Conservation (phyloP, 37 sponge, comb jelly and placozoan genomes). For the Lycopodina hypogea region DNA sequence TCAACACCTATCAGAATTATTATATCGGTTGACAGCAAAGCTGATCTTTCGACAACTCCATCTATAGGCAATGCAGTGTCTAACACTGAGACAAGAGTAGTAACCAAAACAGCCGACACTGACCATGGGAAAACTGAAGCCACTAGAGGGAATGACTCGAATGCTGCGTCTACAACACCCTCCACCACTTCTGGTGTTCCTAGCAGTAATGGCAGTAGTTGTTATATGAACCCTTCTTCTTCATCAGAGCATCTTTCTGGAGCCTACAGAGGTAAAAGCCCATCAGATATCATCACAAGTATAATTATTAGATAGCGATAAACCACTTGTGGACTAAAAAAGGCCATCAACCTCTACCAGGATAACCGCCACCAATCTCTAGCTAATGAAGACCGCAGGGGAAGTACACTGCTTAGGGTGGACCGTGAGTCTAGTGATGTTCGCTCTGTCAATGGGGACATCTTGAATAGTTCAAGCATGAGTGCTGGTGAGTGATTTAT, state of each 20-base stretch:
- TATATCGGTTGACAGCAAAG: background rate
- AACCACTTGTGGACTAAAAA: conserved; percentile 33
- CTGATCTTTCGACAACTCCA: background rate
- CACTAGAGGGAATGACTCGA: background rate
- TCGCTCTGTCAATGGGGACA: too few relatives aligned
- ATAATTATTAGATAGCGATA: background rate
- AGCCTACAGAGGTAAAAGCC: background rate
- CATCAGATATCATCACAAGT: conserved; percentile 22
- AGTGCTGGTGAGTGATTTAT: conserved; percentile 22
- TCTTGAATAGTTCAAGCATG: background rate
- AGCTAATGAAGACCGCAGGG: background rate
- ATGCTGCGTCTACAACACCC: background rate
- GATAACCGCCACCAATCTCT: conserved; percentile 28
- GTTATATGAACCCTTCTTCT: too few relatives aligned
- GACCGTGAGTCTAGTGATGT: too few relatives aligned
- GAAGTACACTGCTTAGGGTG: too few relatives aligned
- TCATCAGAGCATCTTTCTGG: background rate
- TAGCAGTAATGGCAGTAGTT: background rate
- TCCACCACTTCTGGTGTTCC: background rate
- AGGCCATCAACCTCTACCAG: conserved; percentile 47
- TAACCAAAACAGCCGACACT: background rate
- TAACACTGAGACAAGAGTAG: background rate
- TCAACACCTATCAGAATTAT: background rate
- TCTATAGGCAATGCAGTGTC: background rate
- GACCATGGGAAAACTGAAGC: background rate